A percentile compares a stretch with the other conserved stretches of the same genome.
These are phyloP conservation scores for Scrobipalpa costella DNA, from an alignment of 2,888 invertebrate genomes.

Conservation along the genomic window DNA sequence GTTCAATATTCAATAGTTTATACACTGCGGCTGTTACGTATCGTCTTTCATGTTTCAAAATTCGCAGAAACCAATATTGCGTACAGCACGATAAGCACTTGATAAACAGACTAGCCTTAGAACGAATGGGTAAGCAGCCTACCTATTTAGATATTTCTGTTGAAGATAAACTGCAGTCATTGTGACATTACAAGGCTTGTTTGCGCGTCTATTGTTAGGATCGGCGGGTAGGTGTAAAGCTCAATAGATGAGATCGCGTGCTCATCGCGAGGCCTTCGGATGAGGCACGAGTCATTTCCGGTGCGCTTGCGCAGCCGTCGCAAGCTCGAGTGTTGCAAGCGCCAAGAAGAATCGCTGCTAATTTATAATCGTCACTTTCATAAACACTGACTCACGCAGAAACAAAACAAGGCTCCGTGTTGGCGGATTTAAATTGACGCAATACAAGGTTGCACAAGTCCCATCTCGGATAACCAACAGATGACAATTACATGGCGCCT, in stretches of 20 bases:
- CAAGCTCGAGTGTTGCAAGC: constrained; percentile 51
- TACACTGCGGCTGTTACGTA: constrained; percentile 13
- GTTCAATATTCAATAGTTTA: constrained; percentile 45
- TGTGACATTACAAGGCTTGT: constrained; percentile 34
- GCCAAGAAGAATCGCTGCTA: constrained; percentile 67
- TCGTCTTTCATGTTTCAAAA: constrained; percentile 25
- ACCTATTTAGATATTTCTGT: constrained; percentile 23
- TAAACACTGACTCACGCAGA: constrained; percentile 66
- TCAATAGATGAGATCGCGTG: constrained; percentile 56
- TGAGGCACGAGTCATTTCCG: constrained; percentile 74
- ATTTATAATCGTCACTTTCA: constrained; percentile 75
- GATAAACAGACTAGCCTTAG: constrained; percentile 19
- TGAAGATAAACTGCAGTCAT: constrained; percentile 26
- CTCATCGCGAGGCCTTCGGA: constrained; percentile 51
- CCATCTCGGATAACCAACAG: constrained; percentile 53
- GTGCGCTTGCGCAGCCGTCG: constrained; percentile 39
- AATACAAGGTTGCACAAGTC: constrained; percentile 51
- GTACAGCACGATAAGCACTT: constrained; percentile 17
- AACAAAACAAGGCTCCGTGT: constrained; percentile 57
- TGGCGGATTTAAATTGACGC: constrained; percentile 55
- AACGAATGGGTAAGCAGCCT: constrained; percentile 19
- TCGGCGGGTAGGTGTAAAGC: constrained; percentile 35
- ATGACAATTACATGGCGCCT: constrained; percentile 57
- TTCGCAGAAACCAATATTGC: constrained; percentile 21
- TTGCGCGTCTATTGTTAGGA: constrained; percentile 33